phyloP scores from a whole-genome alignment of 2,888 invertebrate species.

The Agrotis ipsilon region DNA sequence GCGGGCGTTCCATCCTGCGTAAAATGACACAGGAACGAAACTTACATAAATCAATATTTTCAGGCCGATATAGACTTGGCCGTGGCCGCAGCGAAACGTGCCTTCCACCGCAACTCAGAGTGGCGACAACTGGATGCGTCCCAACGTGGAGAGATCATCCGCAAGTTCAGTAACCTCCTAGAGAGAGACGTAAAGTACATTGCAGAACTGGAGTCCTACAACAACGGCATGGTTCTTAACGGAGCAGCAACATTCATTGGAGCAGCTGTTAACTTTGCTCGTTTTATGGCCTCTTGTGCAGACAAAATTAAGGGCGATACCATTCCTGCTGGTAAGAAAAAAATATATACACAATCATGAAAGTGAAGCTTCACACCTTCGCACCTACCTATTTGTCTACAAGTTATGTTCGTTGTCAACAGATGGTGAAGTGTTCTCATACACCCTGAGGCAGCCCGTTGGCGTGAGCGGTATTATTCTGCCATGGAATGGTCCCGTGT shows the following conservation, averaged over 20 bases:
- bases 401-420: constrained; percentile 5
- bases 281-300: constrained; percentile 97
- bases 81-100: constrained; percentile 93
- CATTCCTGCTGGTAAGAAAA: constrained; percentile 89
- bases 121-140: constrained; percentile 96
- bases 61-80: constrained; percentile 94
- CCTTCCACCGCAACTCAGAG: constrained; percentile 92
- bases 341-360: background rate
- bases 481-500: constrained; percentile 97
- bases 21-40: too few relatives aligned
- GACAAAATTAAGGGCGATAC: constrained; percentile 96
- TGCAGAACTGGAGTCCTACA: constrained; percentile 96
- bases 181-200: constrained; percentile 96
- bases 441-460: constrained; percentile 92
- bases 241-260: constrained; percentile 91
- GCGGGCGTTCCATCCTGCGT: too few relatives aligned
- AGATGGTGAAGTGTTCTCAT: constrained; percentile 94
- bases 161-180: constrained; percentile 93
- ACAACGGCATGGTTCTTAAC: constrained; percentile 96
- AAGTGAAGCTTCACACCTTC: background rate
- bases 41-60: too few relatives aligned
- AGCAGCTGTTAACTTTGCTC: constrained; percentile 87
- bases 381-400: background rate
- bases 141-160: constrained; percentile 93
- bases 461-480: constrained; percentile 96